Evolutionary conservation across 2,888 invertebrate species (phyloP).

Genomic region (Diarsia mendica): DNA sequence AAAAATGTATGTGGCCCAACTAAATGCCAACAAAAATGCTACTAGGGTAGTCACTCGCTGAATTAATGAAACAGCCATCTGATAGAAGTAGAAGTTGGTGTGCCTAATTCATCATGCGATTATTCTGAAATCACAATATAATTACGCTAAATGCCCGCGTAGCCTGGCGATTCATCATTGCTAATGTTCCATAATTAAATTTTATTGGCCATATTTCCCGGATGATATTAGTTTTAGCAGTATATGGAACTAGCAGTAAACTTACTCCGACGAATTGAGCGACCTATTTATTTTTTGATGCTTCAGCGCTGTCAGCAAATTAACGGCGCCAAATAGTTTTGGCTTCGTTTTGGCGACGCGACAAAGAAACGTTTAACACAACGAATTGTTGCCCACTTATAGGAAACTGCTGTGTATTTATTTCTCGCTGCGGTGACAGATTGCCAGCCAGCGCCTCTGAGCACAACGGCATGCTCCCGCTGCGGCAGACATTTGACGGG

Average conservation of each 20-base stretch:
- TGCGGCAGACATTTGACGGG: conserved; percentile 53
- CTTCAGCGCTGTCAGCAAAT: conserved; percentile 52
- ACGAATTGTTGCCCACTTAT: conserved; percentile 55
- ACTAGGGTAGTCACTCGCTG: conserved; percentile 68
- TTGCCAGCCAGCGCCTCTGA: conserved; percentile 38
- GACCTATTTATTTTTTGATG: conserved; percentile 56
- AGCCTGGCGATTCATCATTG: conserved; percentile 79
- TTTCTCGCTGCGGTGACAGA: conserved; percentile 50
- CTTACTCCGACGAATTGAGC: conserved; percentile 49
- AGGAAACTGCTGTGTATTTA: conserved; percentile 60
- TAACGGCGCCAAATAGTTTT: conserved; percentile 62
- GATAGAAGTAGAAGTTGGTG: conserved; percentile 77
- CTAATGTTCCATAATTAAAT: conserved; percentile 84
- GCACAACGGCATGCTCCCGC: conserved; percentile 11
- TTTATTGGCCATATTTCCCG: conserved; percentile 79
- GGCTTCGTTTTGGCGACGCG: conserved; percentile 53
- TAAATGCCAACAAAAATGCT: too few species aligned
- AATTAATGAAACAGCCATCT: conserved; percentile 76
- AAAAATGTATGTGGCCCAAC: too few species aligned
- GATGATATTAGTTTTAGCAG: conserved; percentile 67
- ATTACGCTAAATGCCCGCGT: conserved; percentile 81
- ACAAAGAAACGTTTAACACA: conserved; percentile 51
- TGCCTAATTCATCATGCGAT: conserved; percentile 83
- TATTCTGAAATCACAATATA: conserved; percentile 86
- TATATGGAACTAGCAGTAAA: conserved; percentile 45